A percentile compares a stretch with the other conserved stretches of the same genome.
These are phyloP conservation scores for Myopa tessellatipennis DNA, from an alignment of 2,888 invertebrate genomes.

Conservation along the genomic window DNA sequence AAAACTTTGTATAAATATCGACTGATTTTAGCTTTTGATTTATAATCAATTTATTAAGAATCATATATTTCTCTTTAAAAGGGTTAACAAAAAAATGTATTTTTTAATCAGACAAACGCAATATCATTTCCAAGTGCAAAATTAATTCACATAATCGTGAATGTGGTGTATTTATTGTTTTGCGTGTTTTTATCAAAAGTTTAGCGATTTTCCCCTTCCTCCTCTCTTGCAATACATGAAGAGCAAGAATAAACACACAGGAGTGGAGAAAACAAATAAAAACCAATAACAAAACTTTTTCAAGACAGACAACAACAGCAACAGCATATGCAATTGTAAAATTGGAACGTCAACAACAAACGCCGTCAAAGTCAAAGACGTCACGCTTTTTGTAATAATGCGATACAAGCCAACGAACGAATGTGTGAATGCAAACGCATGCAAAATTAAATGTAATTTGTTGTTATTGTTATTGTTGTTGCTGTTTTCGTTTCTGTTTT, in stretches of 20 bases:
- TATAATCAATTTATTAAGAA: too few relatives aligned
- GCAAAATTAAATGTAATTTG: conserved; percentile 43
- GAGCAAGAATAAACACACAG: neutral
- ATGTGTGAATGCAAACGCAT: conserved; percentile 40
- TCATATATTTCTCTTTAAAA: too few relatives aligned
- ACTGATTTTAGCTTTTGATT: too few relatives aligned
- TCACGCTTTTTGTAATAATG: conserved; percentile 47
- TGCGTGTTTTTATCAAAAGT: too few relatives aligned
- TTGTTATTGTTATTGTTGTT: neutral
- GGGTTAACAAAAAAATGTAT: too few relatives aligned
- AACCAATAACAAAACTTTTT: neutral
- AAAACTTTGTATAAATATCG: too few relatives aligned
- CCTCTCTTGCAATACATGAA: neutral
- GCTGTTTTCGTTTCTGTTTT: neutral
- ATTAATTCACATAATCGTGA: neutral
- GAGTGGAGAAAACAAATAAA: neutral
- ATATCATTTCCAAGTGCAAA: too few relatives aligned
- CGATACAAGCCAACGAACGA: conserved; percentile 30
- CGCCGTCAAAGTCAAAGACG: conserved; percentile 24
- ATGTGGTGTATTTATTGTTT: neutral
- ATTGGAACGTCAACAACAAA: conserved; percentile 1
- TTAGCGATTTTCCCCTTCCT: too few relatives aligned
- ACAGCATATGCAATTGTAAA: conserved; percentile 26
- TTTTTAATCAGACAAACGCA: too few relatives aligned
- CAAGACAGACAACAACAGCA: conserved; percentile 10